Evolutionary conservation across 1,140 invertebrate species (phyloP).

Genomic region (Cotesia chilonis): DNA sequence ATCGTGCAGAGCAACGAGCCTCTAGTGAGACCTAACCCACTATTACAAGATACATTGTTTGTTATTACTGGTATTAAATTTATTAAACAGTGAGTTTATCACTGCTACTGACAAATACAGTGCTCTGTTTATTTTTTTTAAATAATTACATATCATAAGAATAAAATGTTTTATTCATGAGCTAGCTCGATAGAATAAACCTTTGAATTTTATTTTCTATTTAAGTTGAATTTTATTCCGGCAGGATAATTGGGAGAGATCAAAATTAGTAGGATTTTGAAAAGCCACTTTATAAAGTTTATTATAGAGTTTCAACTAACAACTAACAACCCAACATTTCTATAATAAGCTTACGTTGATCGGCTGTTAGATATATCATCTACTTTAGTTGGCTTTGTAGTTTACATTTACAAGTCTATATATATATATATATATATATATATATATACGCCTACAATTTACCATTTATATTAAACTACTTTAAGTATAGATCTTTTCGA

Average conservation of each 20-base stretch:
- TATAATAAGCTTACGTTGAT: slow-evolving; percentile 7
- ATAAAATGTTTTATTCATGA: background rate
- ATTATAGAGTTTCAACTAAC: slow-evolving; percentile 2
- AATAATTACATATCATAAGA: background rate
- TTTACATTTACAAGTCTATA: too few relatives aligned
- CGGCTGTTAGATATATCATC: background rate
- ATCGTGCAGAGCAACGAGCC: too few relatives aligned
- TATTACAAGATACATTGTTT: too few relatives aligned
- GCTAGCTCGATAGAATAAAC: background rate
- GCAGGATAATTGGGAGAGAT: background rate
- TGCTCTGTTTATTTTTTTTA: background rate
- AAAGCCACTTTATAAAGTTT: slow-evolving; percentile 6
- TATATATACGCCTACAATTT: too few relatives aligned
- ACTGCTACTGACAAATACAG: background rate
- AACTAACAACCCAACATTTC: slow-evolving; percentile 1
- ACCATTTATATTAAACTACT: too few relatives aligned
- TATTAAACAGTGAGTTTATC: background rate
- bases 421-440: too few relatives aligned
- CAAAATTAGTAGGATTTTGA: background rate
- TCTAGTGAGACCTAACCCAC: too few relatives aligned
- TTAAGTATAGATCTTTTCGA: too few relatives aligned
- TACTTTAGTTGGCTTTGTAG: too few relatives aligned
- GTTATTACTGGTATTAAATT: background rate
- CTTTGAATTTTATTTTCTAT: background rate
- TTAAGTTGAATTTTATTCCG: background rate